Conservation (phyloP, 2,888 invertebrate genomes). For the Coleophora deauratella region DNA sequence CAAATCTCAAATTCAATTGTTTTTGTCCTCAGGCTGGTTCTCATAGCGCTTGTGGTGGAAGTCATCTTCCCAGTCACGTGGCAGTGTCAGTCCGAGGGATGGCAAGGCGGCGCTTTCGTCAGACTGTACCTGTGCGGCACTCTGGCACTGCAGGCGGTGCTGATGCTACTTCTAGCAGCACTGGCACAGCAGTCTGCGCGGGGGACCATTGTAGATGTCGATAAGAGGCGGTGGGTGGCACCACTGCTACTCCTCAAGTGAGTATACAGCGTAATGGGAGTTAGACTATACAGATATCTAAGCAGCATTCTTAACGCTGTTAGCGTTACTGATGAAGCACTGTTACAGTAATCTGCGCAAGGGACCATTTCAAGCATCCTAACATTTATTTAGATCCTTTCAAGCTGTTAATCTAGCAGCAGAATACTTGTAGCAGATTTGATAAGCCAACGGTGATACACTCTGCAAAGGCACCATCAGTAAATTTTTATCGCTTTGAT, state of each 20-base stretch:
- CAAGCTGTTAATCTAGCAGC: too few species aligned
- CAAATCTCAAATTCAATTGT: too few species aligned
- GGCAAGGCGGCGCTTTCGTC: slow-evolving; percentile 81
- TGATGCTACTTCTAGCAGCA: slow-evolving; percentile 77
- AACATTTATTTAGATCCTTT: too few species aligned
- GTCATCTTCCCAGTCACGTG: slow-evolving; percentile 79
- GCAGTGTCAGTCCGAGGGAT: slow-evolving; percentile 80
- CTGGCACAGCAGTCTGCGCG: slow-evolving; percentile 81
- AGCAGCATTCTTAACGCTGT: too few species aligned
- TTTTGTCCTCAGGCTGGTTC: slow-evolving; percentile 73
- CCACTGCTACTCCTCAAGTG: slow-evolving; percentile 82
- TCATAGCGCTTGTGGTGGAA: slow-evolving; percentile 77
- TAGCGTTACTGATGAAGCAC: too few species aligned
- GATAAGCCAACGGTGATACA: too few species aligned
- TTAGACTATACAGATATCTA: too few species aligned
- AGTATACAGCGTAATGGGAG: slow-evolving; percentile 30
- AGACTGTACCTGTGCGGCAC: slow-evolving; percentile 82
- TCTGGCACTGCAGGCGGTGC: slow-evolving; percentile 75
- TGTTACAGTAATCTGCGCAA: too few species aligned
- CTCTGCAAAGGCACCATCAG: too few species aligned
- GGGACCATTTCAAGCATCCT: too few species aligned
- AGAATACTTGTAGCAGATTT: too few species aligned
- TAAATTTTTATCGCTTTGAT: too few species aligned
- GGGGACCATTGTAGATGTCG: slow-evolving; percentile 85
- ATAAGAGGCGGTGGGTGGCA: slow-evolving; percentile 80